These are phyloP conservation scores for Lomographa bimaculata DNA, from an alignment of 2,888 invertebrate genomes.

Conservation along the genomic window DNA sequence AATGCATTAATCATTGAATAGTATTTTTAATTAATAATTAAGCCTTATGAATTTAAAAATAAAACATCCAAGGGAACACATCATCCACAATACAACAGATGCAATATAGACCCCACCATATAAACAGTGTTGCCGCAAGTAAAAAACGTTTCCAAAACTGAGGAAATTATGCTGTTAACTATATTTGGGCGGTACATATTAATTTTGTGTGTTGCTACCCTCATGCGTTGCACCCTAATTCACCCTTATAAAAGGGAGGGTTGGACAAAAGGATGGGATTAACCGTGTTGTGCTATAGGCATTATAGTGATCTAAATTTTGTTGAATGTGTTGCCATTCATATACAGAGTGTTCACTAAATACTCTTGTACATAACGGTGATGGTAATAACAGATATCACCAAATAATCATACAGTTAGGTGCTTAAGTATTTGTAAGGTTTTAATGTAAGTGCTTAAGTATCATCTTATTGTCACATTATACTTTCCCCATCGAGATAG, in stretches of 20 bases:
- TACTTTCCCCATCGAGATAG: no score
- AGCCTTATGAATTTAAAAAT: constrained; percentile 4
- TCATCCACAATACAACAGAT: background rate
- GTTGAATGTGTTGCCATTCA: constrained; percentile 34
- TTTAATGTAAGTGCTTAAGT: no score
- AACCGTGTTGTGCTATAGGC: constrained; percentile 71
- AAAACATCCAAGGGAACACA: background rate
- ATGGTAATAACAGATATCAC: no score
- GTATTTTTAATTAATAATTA: constrained; percentile 39
- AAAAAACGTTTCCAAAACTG: constrained; percentile 39
- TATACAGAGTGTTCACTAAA: constrained; percentile 33
- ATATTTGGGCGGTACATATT: constrained; percentile 74
- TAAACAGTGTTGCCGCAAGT: constrained; percentile 16
- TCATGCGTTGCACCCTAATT: constrained; percentile 32
- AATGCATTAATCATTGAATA: constrained; percentile 75
- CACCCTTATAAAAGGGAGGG: constrained; percentile 47
- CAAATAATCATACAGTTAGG: no score
- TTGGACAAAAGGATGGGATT: constrained; percentile 75
- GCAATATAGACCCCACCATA: constrained; percentile 19
- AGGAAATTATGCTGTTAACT: constrained; percentile 64
- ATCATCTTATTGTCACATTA: no score
- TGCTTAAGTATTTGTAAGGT: no score
- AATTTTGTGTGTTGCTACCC: constrained; percentile 66
- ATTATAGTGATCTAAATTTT: constrained; percentile 66
- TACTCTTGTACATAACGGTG: no score